Conservation (phyloP, 2,113 vertebrate genomes). For the Rostratula benghalensis region DNA sequence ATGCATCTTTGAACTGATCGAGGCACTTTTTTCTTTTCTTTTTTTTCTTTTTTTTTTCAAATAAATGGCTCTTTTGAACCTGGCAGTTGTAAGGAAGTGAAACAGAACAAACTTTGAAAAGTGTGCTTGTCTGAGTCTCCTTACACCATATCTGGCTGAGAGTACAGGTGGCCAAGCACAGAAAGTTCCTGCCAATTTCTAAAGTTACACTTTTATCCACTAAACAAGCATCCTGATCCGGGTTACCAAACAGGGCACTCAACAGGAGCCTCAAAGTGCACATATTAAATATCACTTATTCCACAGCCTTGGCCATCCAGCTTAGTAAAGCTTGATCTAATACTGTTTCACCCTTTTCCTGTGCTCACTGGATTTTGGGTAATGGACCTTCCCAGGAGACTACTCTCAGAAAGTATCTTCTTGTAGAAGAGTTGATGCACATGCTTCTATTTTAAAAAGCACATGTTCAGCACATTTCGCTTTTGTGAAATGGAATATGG, state of each 20-base stretch:
- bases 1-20: slow-evolving; percentile 60
- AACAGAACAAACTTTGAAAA: slow-evolving; percentile 73
- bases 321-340: slow-evolving; percentile 71
- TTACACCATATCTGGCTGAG: slow-evolving; percentile 73
- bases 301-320: slow-evolving; percentile 67
- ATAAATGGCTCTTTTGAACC: slow-evolving; percentile 75
- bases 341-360: slow-evolving; percentile 73
- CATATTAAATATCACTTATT: slow-evolving; percentile 81
- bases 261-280: slow-evolving; percentile 73
- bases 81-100: slow-evolving; percentile 69
- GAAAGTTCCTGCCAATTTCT: slow-evolving; percentile 86
- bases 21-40: background rate
- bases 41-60: background rate
- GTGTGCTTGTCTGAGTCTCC: slow-evolving; percentile 70
- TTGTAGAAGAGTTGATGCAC: slow-evolving; percentile 68
- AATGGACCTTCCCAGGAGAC: slow-evolving; percentile 78
- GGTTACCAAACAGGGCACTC: slow-evolving; percentile 79
- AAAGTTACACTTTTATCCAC: slow-evolving; percentile 84
- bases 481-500: slow-evolving; percentile 81
- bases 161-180: slow-evolving; percentile 78
- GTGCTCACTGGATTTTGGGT: slow-evolving; percentile 70
- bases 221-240: slow-evolving; percentile 84
- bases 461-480: slow-evolving; percentile 82
- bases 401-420: slow-evolving; percentile 72
- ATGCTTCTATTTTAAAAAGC: slow-evolving; percentile 77